These are phyloP conservation scores for Tenthredo mesomela DNA, from an alignment of 2,888 invertebrate genomes.

Conservation along the genomic window DNA sequence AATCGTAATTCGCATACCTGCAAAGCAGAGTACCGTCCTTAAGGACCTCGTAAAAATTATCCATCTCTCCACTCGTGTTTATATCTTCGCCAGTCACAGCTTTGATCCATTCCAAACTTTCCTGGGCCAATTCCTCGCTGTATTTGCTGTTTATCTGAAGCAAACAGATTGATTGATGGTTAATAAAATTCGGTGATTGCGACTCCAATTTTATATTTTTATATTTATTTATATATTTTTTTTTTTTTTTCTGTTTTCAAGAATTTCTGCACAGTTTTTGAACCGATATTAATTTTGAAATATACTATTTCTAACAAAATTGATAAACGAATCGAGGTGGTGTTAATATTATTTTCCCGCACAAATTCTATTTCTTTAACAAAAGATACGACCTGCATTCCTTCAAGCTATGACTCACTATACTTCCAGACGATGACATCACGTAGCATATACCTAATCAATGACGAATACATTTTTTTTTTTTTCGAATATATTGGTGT, in stretches of 20 bases:
- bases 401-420: constrained; percentile 32
- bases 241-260: neutral
- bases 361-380: constrained; percentile 5
- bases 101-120: constrained; percentile 96
- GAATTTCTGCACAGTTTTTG: neutral
- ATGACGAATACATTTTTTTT: constrained; percentile 24
- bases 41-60: constrained; percentile 94
- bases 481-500: neutral
- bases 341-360: neutral
- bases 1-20: constrained; percentile 81
- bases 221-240: no score
- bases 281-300: neutral
- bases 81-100: constrained; percentile 91
- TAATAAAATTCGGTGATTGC: neutral
- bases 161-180: constrained; percentile 70
- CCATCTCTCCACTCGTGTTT: constrained; percentile 93
- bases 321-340: neutral
- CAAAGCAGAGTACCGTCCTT: constrained; percentile 95
- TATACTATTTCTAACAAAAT: neutral
- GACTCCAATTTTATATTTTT: neutral
- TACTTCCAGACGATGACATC: constrained; percentile 47
- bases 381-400: constrained; percentile 46
- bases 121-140: constrained; percentile 95
- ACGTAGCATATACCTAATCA: constrained; percentile 28
- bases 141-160: constrained; percentile 99